Percentiles rank a stretch among this genome's conserved stretches.
Conservation (phyloP, 2,797 vertebrate genomes). For the Adelosebastes latens region DNA sequence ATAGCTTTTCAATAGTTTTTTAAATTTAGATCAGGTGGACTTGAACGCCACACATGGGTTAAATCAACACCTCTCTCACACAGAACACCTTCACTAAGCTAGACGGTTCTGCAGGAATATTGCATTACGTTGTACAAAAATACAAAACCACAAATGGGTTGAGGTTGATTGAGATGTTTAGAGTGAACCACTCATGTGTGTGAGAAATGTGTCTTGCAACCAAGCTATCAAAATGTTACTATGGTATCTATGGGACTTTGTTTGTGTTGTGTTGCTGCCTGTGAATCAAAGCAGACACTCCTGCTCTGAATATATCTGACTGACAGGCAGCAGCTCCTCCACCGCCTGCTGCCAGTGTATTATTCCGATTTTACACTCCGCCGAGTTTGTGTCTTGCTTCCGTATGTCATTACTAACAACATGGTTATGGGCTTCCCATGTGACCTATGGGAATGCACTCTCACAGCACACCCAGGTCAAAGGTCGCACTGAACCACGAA, state of each 20-base stretch:
- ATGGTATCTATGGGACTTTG: background rate
- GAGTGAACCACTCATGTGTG: background rate
- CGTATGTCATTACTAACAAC: slow-evolving; percentile 5
- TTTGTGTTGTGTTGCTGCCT: background rate
- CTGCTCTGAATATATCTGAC: slow-evolving; percentile 23
- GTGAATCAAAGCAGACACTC: slow-evolving; percentile 8
- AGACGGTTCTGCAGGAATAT: background rate
- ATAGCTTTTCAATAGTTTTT: too few species aligned
- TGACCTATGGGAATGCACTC: slow-evolving; percentile 29
- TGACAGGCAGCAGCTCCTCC: slow-evolving; percentile 23
- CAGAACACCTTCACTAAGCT: background rate
- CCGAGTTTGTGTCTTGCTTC: slow-evolving; percentile 19
- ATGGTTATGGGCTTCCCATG: slow-evolving; percentile 33
- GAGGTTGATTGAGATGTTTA: background rate
- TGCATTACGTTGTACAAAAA: background rate
- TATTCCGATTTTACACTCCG: slow-evolving; percentile 53
- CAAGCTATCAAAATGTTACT: background rate
- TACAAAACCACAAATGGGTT: background rate
- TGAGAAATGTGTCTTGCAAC: background rate
- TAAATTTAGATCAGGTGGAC: background rate
- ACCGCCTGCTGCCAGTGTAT: slow-evolving; percentile 28
- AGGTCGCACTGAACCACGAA: slow-evolving; percentile 11
- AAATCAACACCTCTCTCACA: background rate
- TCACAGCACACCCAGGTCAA: slow-evolving; percentile 37
- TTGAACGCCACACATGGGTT: background rate